Evolutionary conservation across 2,113 vertebrate species (phyloP), one percentile per base, ranked within the genome.

Genomic region (Plotosus lineatus): DNA sequence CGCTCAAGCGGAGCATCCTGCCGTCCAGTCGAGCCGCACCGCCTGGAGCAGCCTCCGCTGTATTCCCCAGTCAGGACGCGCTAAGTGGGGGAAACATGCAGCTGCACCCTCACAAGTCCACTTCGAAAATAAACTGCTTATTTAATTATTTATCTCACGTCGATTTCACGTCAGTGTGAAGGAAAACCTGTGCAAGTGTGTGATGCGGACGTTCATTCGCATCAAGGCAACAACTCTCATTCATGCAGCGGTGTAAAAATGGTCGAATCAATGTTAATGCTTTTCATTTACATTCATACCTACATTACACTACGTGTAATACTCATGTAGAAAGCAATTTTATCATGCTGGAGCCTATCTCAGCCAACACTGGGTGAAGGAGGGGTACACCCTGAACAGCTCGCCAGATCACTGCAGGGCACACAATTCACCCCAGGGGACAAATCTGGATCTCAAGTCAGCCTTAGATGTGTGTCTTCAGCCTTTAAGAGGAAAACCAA

Each of bases 161-260:
- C 78, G 78, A 66, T 40, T 86, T 72, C 23, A 65, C 88, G 88
- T 87, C 85, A 88, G 88, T 88, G 90, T 89, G 90, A 89, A 88
- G 90, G 89, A 90, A 86, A 21, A 53, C 72, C 42, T 26, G 61
- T 31, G 71, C 40, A 44, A 75, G 86, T 83, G 89, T 87, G 88
- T 85, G 87, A 44, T 28, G 66, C 14, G 31, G 19, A 36, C 42
- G 23, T 26, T 31, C 7, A 33, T 78, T 66, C 48, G 77, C 53
- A 53, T 48, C 40, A 42, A 46, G 38, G 9, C 40, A 74, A 33
- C 55, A 58, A n/a, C 17, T 50, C 28, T 71, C 44, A 44, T 71
- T 46, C 68, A 46, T 15, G 28, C 68, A 10, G 68, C 68, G 50
- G 26, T 72, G 68, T 31, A 50, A 31, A n/a, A 72, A 69, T 69